A percentile compares a stretch with the other conserved stretches of the same genome.
Conservation (phyloP, 1,140 invertebrate genomes). For the Drosophila sp. region DNA sequence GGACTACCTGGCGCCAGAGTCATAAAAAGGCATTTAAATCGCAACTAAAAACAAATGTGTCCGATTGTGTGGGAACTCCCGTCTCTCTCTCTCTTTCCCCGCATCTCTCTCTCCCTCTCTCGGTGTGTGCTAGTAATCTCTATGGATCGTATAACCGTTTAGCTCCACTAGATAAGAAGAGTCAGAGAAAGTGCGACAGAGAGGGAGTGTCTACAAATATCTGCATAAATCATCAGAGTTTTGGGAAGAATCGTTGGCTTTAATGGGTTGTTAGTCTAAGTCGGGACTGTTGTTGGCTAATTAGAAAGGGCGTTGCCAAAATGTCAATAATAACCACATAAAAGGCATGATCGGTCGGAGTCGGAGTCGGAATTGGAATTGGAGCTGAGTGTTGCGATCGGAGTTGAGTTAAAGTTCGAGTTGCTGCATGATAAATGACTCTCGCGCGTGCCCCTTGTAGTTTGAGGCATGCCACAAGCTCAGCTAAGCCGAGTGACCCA, state of each 20-base stretch:
- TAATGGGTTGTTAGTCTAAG: background rate
- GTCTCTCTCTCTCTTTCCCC: conserved; percentile 37
- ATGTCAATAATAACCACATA: conserved; percentile 58
- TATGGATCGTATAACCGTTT: conserved; percentile 56
- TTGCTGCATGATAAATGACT: conserved; percentile 65
- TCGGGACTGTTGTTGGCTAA: conserved; percentile 27
- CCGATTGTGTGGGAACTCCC: conserved; percentile 22
- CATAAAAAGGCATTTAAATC: conserved; percentile 64
- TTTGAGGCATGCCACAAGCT: conserved; percentile 7
- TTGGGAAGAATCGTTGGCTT: background rate
- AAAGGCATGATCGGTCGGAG: conserved; percentile 8
- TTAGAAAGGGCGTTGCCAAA: conserved; percentile 68
- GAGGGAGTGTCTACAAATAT: conserved; percentile 9
- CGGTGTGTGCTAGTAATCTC: background rate
- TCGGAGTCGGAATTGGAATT: conserved; percentile 27
- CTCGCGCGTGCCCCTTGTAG: conserved; percentile 60
- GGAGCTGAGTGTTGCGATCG: conserved; percentile 1
- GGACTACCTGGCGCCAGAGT: conserved; percentile 39
- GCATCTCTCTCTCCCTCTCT: background rate
- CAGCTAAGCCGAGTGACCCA: conserved; percentile 9
- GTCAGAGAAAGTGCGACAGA: background rate
- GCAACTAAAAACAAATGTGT: conserved; percentile 56
- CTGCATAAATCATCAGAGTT: conserved; percentile 35
- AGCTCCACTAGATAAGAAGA: conserved; percentile 5
- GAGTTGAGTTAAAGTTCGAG: conserved; percentile 9